Percentiles rank a stretch among this genome's conserved stretches.
Evolutionary conservation across 2,888 invertebrate species (phyloP).

Genomic region (Volucella zonaria): DNA sequence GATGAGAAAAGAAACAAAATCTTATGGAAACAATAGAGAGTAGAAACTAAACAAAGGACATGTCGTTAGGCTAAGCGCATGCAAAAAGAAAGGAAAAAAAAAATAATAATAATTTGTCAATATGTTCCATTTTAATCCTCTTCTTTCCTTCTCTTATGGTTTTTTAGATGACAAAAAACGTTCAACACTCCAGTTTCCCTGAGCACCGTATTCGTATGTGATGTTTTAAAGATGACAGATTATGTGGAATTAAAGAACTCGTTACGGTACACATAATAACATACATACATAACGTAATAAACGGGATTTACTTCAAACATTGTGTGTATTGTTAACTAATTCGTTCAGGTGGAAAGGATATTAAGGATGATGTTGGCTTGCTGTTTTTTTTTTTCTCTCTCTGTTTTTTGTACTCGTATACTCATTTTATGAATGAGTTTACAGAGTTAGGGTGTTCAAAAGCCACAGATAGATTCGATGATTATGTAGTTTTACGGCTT

Average conservation of each 20-base stretch:
- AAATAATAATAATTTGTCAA: constrained; percentile 32
- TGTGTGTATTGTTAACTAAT: constrained; percentile 51
- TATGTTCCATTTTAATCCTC: constrained; percentile 27
- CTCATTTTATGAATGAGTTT: neutral
- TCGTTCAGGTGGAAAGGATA: constrained; percentile 63
- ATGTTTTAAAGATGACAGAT: constrained; percentile 58
- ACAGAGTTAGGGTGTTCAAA: constrained; percentile 5
- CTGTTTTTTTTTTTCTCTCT: neutral
- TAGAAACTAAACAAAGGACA: constrained; percentile 7
- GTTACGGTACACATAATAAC: constrained; percentile 55
- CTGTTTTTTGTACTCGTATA: neutral
- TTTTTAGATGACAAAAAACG: constrained; percentile 3
- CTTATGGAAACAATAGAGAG: neutral
- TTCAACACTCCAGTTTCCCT: neutral
- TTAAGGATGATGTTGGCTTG: constrained; percentile 40
- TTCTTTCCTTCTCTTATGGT: neutral
- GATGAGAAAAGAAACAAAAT: neutral
- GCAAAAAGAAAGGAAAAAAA: neutral
- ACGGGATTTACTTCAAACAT: constrained; percentile 43
- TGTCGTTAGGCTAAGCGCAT: constrained; percentile 19
- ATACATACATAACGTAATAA: constrained; percentile 56
- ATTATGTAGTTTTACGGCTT: constrained; percentile 15
- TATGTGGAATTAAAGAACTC: constrained; percentile 55
- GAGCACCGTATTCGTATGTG: neutral
- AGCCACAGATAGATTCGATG: constrained; percentile 14